These are phyloP conservation scores for Chaetophractus vellerosus DNA, from an alignment of 2,797 vertebrate species.

Conservation along the genomic window DNA sequence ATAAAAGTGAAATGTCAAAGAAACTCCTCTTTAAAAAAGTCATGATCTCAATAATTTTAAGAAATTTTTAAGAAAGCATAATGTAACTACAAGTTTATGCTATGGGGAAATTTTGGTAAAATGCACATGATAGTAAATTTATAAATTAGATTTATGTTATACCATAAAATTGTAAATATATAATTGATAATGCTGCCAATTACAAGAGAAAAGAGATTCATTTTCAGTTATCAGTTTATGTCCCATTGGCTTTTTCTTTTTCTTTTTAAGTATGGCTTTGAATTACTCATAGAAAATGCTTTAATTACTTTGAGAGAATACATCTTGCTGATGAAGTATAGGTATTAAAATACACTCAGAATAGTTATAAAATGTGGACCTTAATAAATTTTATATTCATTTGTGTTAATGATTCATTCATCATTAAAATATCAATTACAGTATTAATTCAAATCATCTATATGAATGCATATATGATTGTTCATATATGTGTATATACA, in stretches of 20 bases:
- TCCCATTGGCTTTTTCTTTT: not conserved
- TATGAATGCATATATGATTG: too few species aligned
- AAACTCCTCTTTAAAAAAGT: not conserved
- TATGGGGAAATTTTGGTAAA: not conserved
- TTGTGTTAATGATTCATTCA: not conserved
- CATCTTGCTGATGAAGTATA: not conserved
- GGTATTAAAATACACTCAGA: conserved; percentile 19
- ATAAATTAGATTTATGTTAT: not conserved
- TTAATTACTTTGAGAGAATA: conserved; percentile 21
- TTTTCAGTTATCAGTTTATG: not conserved
- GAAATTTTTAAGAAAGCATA: not conserved
- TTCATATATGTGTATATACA: too few species aligned
- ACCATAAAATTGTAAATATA: not conserved
- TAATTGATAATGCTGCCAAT: not conserved
- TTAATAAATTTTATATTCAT: not conserved
- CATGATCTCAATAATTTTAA: not conserved
- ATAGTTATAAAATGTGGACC: not conserved
- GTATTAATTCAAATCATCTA: not conserved
- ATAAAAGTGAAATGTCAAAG: not conserved
- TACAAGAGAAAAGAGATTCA: not conserved
- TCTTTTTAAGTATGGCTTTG: not conserved
- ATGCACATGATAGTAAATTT: not conserved
- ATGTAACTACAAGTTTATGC: not conserved
- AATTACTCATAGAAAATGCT: conserved; percentile 48
- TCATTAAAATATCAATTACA: conserved; percentile 29